Conservation (phyloP, 2,797 vertebrate species). For the Furcifer pardalis region DNA sequence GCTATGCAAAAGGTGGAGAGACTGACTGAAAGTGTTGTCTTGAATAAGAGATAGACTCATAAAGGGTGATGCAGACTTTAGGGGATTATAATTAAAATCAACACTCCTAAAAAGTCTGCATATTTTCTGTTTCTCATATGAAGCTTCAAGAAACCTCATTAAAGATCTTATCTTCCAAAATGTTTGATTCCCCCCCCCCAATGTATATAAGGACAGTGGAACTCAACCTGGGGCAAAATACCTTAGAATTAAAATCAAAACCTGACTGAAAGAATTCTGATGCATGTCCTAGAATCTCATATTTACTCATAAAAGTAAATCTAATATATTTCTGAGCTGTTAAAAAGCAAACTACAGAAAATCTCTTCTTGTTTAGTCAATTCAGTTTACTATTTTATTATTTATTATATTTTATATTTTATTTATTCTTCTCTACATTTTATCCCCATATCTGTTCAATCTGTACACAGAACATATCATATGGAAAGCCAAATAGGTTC, state of each 20-base stretch:
- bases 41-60: background rate
- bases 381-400: background rate
- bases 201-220: background rate
- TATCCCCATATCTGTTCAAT: too few species aligned
- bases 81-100: too few species aligned
- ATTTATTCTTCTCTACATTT: background rate
- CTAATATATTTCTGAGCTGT: background rate
- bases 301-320: background rate
- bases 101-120: background rate
- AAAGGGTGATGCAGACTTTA: too few species aligned
- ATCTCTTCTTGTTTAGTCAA: background rate
- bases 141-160: background rate
- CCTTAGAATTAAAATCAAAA: background rate
- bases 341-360: background rate
- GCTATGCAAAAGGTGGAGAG: background rate
- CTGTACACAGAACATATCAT: too few species aligned
- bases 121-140: background rate
- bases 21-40: background rate
- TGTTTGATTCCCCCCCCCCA: background rate
- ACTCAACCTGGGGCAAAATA: background rate
- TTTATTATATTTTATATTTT: background rate
- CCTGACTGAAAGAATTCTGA: background rate
- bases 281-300: background rate
- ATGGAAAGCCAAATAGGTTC: too few species aligned
- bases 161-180: background rate